These are phyloP conservation scores for Poecile montanus DNA, from an alignment of 2,797 vertebrate genomes.

Conservation along the genomic window DNA sequence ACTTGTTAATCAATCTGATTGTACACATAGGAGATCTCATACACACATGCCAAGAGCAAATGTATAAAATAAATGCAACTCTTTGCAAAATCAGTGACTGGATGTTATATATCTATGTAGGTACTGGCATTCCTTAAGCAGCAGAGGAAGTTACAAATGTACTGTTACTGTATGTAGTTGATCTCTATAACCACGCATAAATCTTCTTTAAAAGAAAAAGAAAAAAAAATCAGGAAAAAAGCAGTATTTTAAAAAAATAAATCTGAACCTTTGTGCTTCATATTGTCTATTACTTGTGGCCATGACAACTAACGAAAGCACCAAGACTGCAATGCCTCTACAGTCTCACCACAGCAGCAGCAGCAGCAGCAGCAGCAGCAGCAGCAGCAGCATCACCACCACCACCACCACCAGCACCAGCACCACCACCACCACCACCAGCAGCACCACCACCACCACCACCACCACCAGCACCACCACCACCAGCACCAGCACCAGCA, in stretches of 20 bases:
- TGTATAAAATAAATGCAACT: not conserved
- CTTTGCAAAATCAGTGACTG: not conserved
- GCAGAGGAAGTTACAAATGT: not conserved
- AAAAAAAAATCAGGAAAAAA: not conserved
- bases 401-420: too few relatives aligned
- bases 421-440: too few relatives aligned
- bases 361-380: too few relatives aligned
- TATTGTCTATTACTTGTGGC: conserved; percentile 28
- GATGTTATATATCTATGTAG: not conserved
- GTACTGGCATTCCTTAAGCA: not conserved
- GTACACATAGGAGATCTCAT: not conserved
- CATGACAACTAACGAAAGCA: conserved; percentile 40
- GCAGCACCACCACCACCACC: too few relatives aligned
- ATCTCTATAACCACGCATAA: not conserved
- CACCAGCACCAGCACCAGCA: not conserved
- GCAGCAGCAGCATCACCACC: too few relatives aligned
- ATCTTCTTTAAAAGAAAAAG: not conserved
- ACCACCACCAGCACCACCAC: too few relatives aligned
- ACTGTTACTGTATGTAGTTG: not conserved
- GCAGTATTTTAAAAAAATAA: not conserved
- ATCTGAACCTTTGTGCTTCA: not conserved
- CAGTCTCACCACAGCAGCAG: conserved; percentile 11
- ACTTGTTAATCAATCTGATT: not conserved
- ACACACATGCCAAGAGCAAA: rapidly evolving
- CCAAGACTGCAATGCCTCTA: conserved; percentile 56